Conservation (phyloP, 1,140 invertebrate species). For the Listronotus oregonensis region DNA sequence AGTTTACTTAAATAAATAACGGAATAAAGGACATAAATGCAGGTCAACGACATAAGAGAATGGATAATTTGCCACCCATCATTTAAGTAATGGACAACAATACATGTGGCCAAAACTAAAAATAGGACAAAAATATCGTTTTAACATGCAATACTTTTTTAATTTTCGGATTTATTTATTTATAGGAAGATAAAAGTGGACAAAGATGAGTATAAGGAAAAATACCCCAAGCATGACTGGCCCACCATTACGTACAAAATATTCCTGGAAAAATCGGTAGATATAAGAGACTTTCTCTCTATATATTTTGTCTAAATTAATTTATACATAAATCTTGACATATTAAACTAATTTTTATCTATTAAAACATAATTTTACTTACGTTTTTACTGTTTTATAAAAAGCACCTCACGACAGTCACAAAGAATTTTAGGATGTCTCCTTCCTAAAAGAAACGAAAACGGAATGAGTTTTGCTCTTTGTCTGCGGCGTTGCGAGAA, state of each 20-base stretch:
- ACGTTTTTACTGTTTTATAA: conserved; percentile 52
- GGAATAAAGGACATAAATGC: conserved; percentile 22
- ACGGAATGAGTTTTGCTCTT: conserved; percentile 25
- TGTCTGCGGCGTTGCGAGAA: conserved; percentile 29
- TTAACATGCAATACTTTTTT: background rate
- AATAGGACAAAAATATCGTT: background rate
- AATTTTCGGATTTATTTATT: background rate
- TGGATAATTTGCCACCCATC: conserved; percentile 25
- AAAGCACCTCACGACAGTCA: conserved; percentile 49
- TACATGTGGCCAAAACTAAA: conserved; percentile 5
- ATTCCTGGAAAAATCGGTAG: background rate
- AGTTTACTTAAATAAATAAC: conserved; percentile 25
- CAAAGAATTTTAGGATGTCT: conserved; percentile 44
- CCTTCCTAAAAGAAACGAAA: conserved; percentile 32
- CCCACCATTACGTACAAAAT: conserved; percentile 32
- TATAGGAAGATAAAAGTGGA: background rate
- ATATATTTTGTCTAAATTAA: background rate
- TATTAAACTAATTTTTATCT: background rate
- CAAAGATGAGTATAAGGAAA: background rate
- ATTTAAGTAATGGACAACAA: background rate
- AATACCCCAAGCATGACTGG: conserved; percentile 12
- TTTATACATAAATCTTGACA: background rate
- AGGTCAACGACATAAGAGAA: conserved; percentile 33
- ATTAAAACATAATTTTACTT: conserved; percentile 32
- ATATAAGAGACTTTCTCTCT: background rate